phyloP scores from a whole-genome alignment of 2,888 invertebrate species.

The Acrobeloides nanus region DNA sequence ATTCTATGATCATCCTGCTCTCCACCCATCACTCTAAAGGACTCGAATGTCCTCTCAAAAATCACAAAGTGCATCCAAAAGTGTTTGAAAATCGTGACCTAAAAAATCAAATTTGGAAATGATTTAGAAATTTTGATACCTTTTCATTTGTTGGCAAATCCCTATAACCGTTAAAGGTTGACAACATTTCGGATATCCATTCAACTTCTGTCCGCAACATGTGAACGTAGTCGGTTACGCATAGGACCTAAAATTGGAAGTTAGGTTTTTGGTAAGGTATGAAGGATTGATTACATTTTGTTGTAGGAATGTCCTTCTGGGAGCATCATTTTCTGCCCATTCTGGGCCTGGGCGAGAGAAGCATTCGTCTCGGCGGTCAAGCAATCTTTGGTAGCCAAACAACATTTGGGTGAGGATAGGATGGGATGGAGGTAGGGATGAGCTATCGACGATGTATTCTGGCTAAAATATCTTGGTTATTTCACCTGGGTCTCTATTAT shows the following conservation, averaged over 20 bases:
- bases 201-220: slow-evolving; percentile 18
- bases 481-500: no score
- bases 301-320: not conserved
- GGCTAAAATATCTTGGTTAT: no score
- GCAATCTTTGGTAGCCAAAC: slow-evolving; percentile 11
- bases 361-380: slow-evolving; percentile 1
- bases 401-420: slow-evolving; percentile 11
- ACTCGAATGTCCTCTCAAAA: slow-evolving; percentile 20
- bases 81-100: slow-evolving; percentile 17
- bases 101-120: slow-evolving; percentile 5
- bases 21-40: slow-evolving; percentile 20
- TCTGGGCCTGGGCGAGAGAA: slow-evolving; percentile 6
- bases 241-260: no score
- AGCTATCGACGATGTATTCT: slow-evolving; percentile 1
- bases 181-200: slow-evolving; percentile 23
- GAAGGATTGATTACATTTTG: not conserved
- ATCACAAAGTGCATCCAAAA: slow-evolving; percentile 29
- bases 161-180: slow-evolving; percentile 26
- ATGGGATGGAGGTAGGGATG: slow-evolving; percentile 9
- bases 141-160: slow-evolving; percentile 22
- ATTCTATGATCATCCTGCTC: slow-evolving; percentile 13
- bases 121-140: slow-evolving; percentile 11
- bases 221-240: not conserved
- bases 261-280: no score
- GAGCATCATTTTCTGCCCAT: not conserved